Conservation (phyloP, 2,113 vertebrate genomes). For the Actinemys pallida region DNA sequence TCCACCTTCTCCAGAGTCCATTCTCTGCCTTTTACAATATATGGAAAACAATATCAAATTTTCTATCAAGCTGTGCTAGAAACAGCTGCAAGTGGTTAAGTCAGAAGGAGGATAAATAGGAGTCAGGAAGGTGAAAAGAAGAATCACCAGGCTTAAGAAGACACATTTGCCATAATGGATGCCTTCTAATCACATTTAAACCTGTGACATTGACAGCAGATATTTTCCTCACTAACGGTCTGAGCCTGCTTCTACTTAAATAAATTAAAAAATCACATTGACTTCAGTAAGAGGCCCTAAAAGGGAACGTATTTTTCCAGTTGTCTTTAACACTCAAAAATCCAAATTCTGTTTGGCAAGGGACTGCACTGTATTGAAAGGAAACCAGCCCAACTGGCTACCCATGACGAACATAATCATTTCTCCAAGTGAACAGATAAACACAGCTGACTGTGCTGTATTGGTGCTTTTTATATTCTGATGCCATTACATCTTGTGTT, state of each 20-base stretch:
- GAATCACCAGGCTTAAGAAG: not conserved
- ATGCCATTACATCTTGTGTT: not conserved
- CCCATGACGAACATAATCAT: not conserved
- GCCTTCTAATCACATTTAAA: not conserved
- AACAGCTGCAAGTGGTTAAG: not conserved
- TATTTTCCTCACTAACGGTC: slow-evolving; percentile 20
- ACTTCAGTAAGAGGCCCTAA: not conserved
- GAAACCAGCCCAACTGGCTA: slow-evolving; percentile 11
- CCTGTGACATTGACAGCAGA: not conserved
- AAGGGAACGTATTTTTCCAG: slow-evolving; percentile 6
- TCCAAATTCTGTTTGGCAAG: slow-evolving; percentile 6
- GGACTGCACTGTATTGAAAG: not conserved
- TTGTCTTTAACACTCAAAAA: slow-evolving; percentile 20
- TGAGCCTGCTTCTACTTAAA: slow-evolving; percentile 67
- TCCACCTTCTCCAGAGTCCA: not conserved
- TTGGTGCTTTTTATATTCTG: not conserved
- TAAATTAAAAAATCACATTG: slow-evolving; percentile 10
- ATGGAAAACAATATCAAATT: slow-evolving; percentile 8
- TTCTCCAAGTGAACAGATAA: not conserved
- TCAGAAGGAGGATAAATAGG: not conserved
- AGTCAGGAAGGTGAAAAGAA: slow-evolving; percentile 14
- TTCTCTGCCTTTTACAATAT: not conserved
- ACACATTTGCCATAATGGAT: not conserved
- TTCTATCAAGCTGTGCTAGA: slow-evolving; percentile 20
- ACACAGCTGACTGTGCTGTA: not conserved